A percentile compares a stretch with the other conserved stretches of the same genome.
Evolutionary conservation across 2,888 invertebrate genomes (phyloP).

Genomic region (Acronicta alni): DNA sequence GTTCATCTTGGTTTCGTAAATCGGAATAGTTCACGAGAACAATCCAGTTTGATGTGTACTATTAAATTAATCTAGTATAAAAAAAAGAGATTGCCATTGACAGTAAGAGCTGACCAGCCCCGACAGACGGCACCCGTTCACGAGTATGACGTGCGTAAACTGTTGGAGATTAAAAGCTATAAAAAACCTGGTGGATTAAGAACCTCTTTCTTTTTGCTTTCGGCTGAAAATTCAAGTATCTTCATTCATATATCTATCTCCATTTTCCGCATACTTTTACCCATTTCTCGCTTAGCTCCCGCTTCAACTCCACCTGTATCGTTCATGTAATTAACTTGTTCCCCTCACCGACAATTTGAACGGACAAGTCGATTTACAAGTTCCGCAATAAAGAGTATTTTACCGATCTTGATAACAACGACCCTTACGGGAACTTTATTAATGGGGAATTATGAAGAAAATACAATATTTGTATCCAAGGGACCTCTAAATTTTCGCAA

Average conservation of each 20-base stretch:
- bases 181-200: too few species aligned
- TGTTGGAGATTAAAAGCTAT: too few species aligned
- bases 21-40: too few species aligned
- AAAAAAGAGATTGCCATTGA: too few species aligned
- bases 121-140: too few species aligned
- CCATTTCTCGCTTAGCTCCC: background rate
- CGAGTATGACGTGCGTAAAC: too few species aligned
- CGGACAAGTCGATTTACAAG: slow-evolving; percentile 21
- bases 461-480: background rate
- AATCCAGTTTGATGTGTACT: too few species aligned
- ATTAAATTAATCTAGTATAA: too few species aligned
- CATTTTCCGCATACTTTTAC: background rate
- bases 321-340: slow-evolving; percentile 33
- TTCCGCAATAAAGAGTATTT: slow-evolving; percentile 20
- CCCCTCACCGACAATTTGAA: slow-evolving; percentile 11
- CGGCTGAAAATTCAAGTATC: background rate
- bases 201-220: too few species aligned
- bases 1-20: too few species aligned
- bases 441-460: slow-evolving; percentile 12
- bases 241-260: background rate
- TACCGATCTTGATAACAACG: slow-evolving; percentile 2
- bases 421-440: slow-evolving; percentile 14
- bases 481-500: too few species aligned
- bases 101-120: too few species aligned
- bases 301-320: slow-evolving; percentile 11